Base-by-base conservation (phyloP, 2,113 vertebrate genomes). In the Nothocercus nigrocapillus region DNA sequence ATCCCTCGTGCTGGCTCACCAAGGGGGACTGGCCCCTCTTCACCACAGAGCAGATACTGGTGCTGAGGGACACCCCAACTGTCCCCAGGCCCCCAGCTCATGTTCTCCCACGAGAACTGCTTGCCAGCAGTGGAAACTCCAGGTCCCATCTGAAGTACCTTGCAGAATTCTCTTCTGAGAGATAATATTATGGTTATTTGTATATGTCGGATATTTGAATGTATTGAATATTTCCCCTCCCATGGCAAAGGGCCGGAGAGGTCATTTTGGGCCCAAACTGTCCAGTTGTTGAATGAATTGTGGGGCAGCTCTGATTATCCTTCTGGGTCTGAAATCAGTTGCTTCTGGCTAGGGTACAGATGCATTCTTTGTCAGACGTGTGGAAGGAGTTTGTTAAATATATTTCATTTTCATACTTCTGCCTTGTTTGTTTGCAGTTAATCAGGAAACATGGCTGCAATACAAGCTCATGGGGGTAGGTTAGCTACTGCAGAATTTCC, bases 251-350 rank as follows among this genome's bases (percentile, higher is more conserved):
- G 5, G 32, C 25, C 25, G 54, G 28, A 5, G 28, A 42, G 38
- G 25, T 11, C 18, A 21, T 27, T 11, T 15, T 4, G 58, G 58
- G 34, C 34, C 45, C 32, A n/a, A 28, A 1, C 0, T 2, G 36
- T 47, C 47, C 34, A 24, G 36, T 32, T 68, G 18, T 10, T 0
- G 1, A 21, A 8, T 1, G 5, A 25, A 11, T n/a, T 13, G 49
- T 20, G 56, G 27, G 25, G 8, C 40, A 45, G 9, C 34, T 61
- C 66, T 45, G 19, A 13, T 9, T 25, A 27, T 53, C 36, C 17
- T 63, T 5, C 30, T 2, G 3, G n/a, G 38, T 11, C 32, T 3
- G 69, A 24, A 34, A 6, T 0, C 2, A 51, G 32, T 0, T 4
- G 36, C 44, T 30, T 66, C 68, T 56, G 77, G n/a, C 38, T n/a